These are phyloP conservation scores for Nannoperca australis DNA, from an alignment of 2,797 vertebrate genomes.

Conservation along the genomic window DNA sequence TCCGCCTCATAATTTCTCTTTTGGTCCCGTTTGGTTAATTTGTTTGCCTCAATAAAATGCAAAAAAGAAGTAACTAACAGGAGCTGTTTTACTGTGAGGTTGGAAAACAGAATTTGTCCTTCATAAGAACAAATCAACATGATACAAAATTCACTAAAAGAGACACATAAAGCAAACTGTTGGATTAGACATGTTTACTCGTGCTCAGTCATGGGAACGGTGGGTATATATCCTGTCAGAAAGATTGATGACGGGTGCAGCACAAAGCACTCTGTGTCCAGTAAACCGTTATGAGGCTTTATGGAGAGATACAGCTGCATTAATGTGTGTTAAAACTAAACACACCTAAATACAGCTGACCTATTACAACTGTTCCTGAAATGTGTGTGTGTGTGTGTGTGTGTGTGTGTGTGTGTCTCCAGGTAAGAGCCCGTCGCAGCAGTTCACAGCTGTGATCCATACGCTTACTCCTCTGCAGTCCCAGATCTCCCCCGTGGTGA, in stretches of 20 bases:
- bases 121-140: conserved; percentile 36
- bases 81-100: conserved; percentile 19
- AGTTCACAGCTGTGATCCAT: conserved; percentile 88
- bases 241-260: conserved; percentile 64
- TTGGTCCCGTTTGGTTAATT: conserved; percentile 40
- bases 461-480: conserved; percentile 83
- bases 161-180: conserved; percentile 25
- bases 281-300: conserved; percentile 56
- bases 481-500: conserved; percentile 85
- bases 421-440: conserved; percentile 84
- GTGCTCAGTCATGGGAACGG: conserved; percentile 50
- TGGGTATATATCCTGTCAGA: conserved; percentile 55
- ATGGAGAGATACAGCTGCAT: conserved; percentile 46
- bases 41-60: conserved; percentile 32
- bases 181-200: conserved; percentile 61
- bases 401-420: conserved; percentile 40
- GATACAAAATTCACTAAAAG: conserved; percentile 30
- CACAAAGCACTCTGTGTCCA: conserved; percentile 43
- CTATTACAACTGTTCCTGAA: conserved; percentile 31
- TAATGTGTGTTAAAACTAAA: conserved; percentile 34
- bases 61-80: conserved; percentile 16
- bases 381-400: conserved; percentile 43
- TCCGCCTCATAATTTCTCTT: conserved; percentile 38
- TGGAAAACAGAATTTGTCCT: conserved; percentile 20
- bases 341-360: conserved; percentile 26